Conservation (phyloP, 2,888 invertebrate species). For the Athalia rosae region DNA sequence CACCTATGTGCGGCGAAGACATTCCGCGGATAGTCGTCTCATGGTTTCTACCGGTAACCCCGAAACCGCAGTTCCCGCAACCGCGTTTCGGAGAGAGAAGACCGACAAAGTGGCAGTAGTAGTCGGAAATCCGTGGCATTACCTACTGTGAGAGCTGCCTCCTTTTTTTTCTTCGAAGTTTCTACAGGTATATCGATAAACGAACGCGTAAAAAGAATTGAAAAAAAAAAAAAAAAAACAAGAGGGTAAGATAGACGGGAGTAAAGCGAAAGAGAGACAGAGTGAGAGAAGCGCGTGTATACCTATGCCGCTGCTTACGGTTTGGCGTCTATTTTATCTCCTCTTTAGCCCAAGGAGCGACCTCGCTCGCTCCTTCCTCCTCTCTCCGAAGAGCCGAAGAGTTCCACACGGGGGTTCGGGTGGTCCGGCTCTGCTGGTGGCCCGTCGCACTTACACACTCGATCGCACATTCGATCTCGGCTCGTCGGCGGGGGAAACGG, state of each 20-base stretch:
- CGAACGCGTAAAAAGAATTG: too few relatives aligned
- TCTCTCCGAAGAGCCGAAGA: background rate
- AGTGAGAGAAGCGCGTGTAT: constrained; percentile 57
- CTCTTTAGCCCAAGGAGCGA: background rate
- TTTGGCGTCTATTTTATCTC: constrained; percentile 44
- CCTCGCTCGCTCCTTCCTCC: background rate
- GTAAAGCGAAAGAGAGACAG: constrained; percentile 3
- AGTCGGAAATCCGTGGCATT: too few relatives aligned
- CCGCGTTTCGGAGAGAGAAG: too few relatives aligned
- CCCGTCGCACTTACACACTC: constrained; percentile 72
- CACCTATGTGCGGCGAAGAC: too few relatives aligned
- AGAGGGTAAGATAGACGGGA: background rate
- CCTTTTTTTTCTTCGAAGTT: too few relatives aligned
- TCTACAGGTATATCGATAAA: too few relatives aligned
- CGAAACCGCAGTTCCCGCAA: too few relatives aligned
- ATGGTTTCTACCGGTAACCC: too few relatives aligned
- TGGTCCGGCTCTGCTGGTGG: constrained; percentile 73
- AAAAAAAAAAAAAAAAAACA: too few relatives aligned
- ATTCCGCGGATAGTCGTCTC: too few relatives aligned
- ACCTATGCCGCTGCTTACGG: constrained; percentile 47
- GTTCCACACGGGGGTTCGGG: constrained; percentile 52
- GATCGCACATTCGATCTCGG: constrained; percentile 62
- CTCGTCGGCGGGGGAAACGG: constrained; percentile 48
- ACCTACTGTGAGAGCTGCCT: too few relatives aligned
- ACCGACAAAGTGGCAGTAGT: too few relatives aligned